phyloP scores from a whole-genome alignment of 53 echinoderm and acorn worm genomes.

The Arbacia lixula region DNA sequence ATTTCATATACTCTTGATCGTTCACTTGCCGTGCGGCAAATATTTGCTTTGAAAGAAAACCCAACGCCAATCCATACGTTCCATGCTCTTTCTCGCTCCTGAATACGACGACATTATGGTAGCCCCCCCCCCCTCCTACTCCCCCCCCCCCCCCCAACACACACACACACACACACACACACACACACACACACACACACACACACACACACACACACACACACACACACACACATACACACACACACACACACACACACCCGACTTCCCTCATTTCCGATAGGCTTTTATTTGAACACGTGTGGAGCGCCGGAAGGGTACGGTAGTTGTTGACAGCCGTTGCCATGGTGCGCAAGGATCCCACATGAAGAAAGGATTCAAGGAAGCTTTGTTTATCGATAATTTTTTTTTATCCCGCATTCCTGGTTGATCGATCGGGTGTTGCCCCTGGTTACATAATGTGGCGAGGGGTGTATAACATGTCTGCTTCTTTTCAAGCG shows the following conservation, averaged over 20 bases:
- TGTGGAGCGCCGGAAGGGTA: neutral
- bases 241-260: neutral
- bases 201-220: neutral
- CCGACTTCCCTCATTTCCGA: neutral
- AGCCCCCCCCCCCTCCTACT: no score
- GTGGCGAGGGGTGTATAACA: no score
- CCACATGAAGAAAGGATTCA: neutral
- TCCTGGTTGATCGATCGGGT: neutral
- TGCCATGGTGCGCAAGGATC: constrained; percentile 13
- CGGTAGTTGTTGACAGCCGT: constrained; percentile 11
- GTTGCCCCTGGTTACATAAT: constrained; percentile 18
- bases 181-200: neutral
- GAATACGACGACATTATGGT: no score
- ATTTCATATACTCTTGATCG: no score
- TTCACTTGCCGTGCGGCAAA: no score
- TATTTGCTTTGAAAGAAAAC: no score
- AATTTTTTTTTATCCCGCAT: constrained; percentile 4
- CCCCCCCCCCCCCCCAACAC: neutral
- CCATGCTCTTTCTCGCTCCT: no score
- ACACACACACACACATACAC: neutral
- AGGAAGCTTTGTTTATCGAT: neutral
- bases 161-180: neutral
- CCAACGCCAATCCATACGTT: no score
- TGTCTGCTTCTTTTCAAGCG: no score
- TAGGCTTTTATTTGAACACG: constrained; percentile 11